Evolutionary conservation across 2,797 vertebrate species (phyloP), one percentile per base, ranked within the genome.

Genomic region (Kryptopterus vitreolus): DNA sequence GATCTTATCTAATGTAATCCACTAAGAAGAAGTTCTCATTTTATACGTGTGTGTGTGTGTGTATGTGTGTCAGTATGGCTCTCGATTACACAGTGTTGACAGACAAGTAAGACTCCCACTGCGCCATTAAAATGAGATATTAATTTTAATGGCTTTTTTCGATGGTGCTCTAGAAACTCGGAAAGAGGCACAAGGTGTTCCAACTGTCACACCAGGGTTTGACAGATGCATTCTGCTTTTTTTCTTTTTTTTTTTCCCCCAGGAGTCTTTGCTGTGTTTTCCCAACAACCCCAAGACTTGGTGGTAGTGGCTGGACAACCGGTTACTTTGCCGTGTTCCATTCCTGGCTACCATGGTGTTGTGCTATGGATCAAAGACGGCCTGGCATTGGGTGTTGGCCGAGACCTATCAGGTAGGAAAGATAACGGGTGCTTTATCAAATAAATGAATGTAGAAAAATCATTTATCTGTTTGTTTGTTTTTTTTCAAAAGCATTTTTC

Each of bases 281-380:
- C 95, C n/a, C 96, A 98, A 91, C 96, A 99, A 88, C 98, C 98
- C 12, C 95, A 98, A 89, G 98, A 99, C 92, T 92, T 98, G 89
- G 97, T 99, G 75, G 97, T 98, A 88, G 94, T 99, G 22, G 96
- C 97, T 0, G 98, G 98, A 29, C 96, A 98, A 90, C 96, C 95
- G 0, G 97, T 97, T 87, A 98, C 96, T 0, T 91, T 99, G 84
- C 94, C 95, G 0, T 99, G 98, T 3, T 95, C 96, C 58, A 98
- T 98, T 85, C 96, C 97, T 0, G 95, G 95, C 62, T 99, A 99
- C 38, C 96, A 95, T 20, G 97, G 97, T 1, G 94, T 98, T 0
- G 96, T 99, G 70, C 94, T 99, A 38, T 99, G 98, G 98, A 98
- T 99, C 87, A 99, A 98, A 87, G 96, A 99, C 0, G 97, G 97